These are phyloP conservation scores for Lasius fuliginosus DNA, from an alignment of 2,888 invertebrate species.

Conservation along the genomic window DNA sequence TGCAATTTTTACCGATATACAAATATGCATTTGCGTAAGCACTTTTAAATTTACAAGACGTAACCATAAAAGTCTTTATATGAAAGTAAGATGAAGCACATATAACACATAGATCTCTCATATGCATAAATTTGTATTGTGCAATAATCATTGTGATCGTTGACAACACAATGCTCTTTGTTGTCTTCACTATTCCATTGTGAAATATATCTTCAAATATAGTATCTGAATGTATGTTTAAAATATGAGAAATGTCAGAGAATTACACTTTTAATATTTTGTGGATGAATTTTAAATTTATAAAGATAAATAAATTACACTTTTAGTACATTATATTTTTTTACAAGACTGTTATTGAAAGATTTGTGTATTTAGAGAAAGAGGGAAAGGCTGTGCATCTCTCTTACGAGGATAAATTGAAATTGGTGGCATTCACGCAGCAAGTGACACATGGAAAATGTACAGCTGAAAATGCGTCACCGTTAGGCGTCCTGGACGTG, in stretches of 20 bases:
- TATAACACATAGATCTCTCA: not conserved
- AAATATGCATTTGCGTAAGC: not conserved
- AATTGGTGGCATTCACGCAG: slow-evolving; percentile 96
- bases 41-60: not conserved
- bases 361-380: slow-evolving; percentile 91
- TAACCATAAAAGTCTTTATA: not conserved
- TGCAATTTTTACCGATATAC: not conserved
- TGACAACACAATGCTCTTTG: not conserved
- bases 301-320: not conserved
- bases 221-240: not conserved
- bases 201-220: not conserved
- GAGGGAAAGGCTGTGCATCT: slow-evolving; percentile 98
- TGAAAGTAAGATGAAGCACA: not conserved
- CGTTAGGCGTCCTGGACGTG: slow-evolving; percentile 97
- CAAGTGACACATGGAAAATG: slow-evolving; percentile 96
- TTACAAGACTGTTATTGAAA: not conserved
- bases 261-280: slow-evolving; percentile 6
- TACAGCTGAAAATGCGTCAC: slow-evolving; percentile 91
- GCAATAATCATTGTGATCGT: not conserved
- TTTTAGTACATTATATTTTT: not conserved
- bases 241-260: not conserved
- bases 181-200: not conserved
- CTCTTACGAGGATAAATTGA: slow-evolving; percentile 97
- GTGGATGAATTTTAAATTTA: not conserved
- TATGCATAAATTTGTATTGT: not conserved